A percentile compares a stretch with the other conserved stretches of the same genome.
phyloP scores from a whole-genome alignment of 2,797 vertebrate species.

The Schizopygopsis pylzovi region DNA sequence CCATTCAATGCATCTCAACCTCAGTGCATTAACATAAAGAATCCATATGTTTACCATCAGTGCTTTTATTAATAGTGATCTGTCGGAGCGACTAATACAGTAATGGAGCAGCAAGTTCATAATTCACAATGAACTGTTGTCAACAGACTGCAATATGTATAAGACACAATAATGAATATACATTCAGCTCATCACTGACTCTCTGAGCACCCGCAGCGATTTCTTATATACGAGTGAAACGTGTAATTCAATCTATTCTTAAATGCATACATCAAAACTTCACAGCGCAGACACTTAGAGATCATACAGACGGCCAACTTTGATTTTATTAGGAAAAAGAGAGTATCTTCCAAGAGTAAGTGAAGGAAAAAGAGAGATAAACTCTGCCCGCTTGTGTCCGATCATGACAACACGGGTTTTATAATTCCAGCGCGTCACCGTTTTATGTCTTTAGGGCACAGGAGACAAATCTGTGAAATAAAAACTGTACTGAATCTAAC shows the following conservation, averaged over 20 bases:
- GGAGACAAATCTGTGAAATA: slow-evolving; percentile 53
- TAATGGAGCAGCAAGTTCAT: slow-evolving; percentile 61
- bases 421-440: slow-evolving; percentile 8
- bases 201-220: slow-evolving; percentile 43
- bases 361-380: not conserved
- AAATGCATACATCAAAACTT: slow-evolving; percentile 48
- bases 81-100: slow-evolving; percentile 55
- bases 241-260: slow-evolving; percentile 56
- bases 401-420: not conserved
- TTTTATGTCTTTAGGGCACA: slow-evolving; percentile 35
- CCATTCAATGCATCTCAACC: slow-evolving; percentile 8
- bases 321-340: slow-evolving; percentile 49
- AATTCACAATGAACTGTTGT: slow-evolving; percentile 65
- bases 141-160: slow-evolving; percentile 66
- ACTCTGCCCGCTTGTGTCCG: not conserved
- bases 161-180: slow-evolving; percentile 65
- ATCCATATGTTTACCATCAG: slow-evolving; percentile 46
- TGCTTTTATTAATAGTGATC: slow-evolving; percentile 53
- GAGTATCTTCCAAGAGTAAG: slow-evolving; percentile 36
- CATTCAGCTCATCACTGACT: slow-evolving; percentile 62
- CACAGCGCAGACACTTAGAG: slow-evolving; percentile 21
- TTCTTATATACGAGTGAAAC: slow-evolving; percentile 52
- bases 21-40: slow-evolving; percentile 27
- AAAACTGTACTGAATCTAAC: slow-evolving; percentile 34
- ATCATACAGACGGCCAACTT: slow-evolving; percentile 34